Evolutionary conservation across 2,797 vertebrate genomes (phyloP), one percentile per base, ranked within the genome.

Genomic region (Calcarius lapponicus): DNA sequence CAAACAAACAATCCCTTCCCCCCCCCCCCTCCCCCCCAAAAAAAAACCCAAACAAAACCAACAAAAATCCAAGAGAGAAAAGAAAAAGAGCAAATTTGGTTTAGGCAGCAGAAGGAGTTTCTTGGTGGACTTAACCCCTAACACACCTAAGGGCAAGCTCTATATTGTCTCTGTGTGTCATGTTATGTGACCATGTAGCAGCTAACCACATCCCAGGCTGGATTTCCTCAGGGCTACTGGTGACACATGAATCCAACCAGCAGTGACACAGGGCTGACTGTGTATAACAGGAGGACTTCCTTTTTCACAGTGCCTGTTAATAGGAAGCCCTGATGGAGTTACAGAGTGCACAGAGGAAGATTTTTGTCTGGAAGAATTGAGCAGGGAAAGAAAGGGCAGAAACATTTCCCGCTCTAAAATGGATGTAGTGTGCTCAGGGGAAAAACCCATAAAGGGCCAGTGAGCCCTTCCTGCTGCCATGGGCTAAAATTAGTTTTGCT

Each of bases 41-140:
- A 8, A 40, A 24, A 22, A 61, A 26, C 7, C 10, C 26, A 28
- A 51, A 29, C 21, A 57, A 36, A 58, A 57, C n/a, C 21, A 36
- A 26, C n/a, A 25, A 31, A 74, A 47, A 22, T 5, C 8, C 22
- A 38, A 38, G 17, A 74, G 3, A 12, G 8, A 34, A 32, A 60
- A 73, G 24, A 82, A 82, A 91, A 76, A 64, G 26, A 51, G 20
- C 40, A n/a, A 53, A 86, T 92, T 87, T 90, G 54, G 32, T 92
- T 96, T 87, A 83, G 73, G 54, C 69, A 80, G 69, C 47, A 91
- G 71, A 94, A 92, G 18, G 7, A 3, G 60, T 95, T 94, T 88
- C 76, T 69, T 73, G 40, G 60, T 73, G 56, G n/a, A 81, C 34
- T 96, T 95, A 96, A 95, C 76, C 67, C 90, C 36, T 95, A 57